These are phyloP conservation scores for Hippoglossus stenolepis DNA, from an alignment of 2,113 vertebrate genomes.

Conservation along the genomic window DNA sequence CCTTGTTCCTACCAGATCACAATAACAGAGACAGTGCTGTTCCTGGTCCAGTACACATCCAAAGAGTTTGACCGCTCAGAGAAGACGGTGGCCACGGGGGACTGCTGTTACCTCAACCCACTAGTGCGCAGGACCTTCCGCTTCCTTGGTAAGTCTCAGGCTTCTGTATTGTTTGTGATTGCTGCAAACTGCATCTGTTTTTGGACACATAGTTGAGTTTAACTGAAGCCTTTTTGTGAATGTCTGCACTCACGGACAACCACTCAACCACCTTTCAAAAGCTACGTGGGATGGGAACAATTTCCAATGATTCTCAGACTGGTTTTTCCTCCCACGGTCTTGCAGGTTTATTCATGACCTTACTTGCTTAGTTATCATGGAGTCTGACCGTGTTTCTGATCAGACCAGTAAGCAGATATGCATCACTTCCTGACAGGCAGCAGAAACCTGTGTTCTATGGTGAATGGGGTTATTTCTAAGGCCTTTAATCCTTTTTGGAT, in stretches of 20 bases:
- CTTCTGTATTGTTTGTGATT: neutral
- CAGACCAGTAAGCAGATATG: no score
- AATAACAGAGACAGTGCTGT: constrained; percentile 94
- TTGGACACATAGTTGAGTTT: no score
- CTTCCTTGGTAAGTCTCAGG: constrained; percentile 90
- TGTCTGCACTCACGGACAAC: no score
- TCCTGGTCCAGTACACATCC: constrained; percentile 96
- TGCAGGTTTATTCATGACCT: no score
- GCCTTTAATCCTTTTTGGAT: no score
- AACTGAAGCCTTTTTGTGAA: no score
- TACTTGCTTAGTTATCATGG: no score
- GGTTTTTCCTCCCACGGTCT: neutral
- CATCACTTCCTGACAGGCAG: no score
- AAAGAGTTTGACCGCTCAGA: constrained; percentile 96
- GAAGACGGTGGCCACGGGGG: constrained; percentile 95
- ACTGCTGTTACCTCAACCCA: constrained; percentile 99
- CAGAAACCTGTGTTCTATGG: no score
- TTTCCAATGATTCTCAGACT: neutral
- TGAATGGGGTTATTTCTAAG: no score
- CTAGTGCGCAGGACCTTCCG: constrained; percentile 94
- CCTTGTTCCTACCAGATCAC: constrained; percentile 86
- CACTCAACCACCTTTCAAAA: neutral
- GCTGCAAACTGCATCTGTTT: neutral
- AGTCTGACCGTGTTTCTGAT: no score
- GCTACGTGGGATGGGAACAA: neutral